Evolutionary conservation across 2,113 vertebrate species (phyloP).

Genomic region (Prochilodus magdalenae): DNA sequence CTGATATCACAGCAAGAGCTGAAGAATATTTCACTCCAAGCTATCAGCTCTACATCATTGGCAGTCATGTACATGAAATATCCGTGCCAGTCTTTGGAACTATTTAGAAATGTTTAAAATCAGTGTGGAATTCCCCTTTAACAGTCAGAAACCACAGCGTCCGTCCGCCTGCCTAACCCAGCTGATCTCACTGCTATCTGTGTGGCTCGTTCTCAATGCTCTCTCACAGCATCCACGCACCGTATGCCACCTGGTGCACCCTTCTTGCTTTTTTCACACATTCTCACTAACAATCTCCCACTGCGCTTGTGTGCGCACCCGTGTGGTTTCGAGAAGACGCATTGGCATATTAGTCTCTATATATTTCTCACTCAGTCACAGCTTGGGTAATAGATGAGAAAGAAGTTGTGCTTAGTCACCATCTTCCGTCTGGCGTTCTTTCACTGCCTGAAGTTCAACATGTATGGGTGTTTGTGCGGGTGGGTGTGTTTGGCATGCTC

Average conservation of each 20-base stretch:
- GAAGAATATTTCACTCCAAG: no score
- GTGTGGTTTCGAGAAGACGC: constrained; percentile 12
- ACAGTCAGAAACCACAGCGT: background rate
- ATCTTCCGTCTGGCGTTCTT: constrained; percentile 12
- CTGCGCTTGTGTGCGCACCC: constrained; percentile 10
- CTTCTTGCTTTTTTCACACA: constrained; percentile 50
- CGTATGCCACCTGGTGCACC: constrained; percentile 52
- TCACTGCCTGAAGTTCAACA: background rate
- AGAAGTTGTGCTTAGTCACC: constrained; percentile 1
- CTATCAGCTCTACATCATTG: no score
- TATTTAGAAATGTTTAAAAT: no score
- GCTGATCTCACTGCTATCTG: constrained; percentile 26
- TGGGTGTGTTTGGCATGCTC: constrained; percentile 45
- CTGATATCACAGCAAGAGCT: no score
- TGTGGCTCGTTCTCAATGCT: background rate
- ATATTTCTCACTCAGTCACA: constrained; percentile 29
- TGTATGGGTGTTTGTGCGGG: background rate
- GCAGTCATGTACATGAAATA: no score
- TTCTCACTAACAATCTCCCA: background rate
- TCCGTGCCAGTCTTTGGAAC: no score
- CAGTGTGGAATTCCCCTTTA: background rate
- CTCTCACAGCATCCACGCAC: constrained; percentile 23
- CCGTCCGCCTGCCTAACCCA: constrained; percentile 13
- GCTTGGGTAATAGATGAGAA: constrained; percentile 24
- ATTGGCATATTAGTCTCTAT: constrained; percentile 5